phyloP scores from a whole-genome alignment of 2,888 invertebrate species.

The Ectemnius cavifrons region DNA sequence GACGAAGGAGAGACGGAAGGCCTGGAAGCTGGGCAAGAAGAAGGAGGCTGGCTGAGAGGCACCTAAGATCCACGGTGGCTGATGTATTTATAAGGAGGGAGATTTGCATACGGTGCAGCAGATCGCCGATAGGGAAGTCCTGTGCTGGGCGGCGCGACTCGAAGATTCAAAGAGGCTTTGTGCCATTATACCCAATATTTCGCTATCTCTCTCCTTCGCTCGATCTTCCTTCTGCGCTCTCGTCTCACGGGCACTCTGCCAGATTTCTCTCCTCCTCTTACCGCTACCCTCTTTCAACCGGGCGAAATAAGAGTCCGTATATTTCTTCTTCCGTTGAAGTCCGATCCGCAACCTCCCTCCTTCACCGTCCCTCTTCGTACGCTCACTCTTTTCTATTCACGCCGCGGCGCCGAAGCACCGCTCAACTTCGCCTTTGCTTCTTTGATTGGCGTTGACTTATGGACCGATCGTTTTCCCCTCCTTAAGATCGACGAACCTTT shows the following conservation, averaged over 20 bases:
- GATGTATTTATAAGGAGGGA: conserved; percentile 78
- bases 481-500: conserved; percentile 59
- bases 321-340: conserved; percentile 37
- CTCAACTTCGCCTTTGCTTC: conserved; percentile 34
- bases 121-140: conserved; percentile 69
- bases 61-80: conserved; percentile 74
- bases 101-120: conserved; percentile 77
- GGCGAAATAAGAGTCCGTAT: conserved; percentile 53
- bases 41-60: conserved; percentile 58
- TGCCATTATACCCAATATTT: conserved; percentile 68
- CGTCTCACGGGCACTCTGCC: conserved; percentile 43
- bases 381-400: conserved; percentile 21
- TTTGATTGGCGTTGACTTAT: conserved; percentile 72
- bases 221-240: conserved; percentile 34
- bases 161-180: conserved; percentile 76
- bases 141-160: conserved; percentile 66
- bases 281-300: conserved; percentile 37
- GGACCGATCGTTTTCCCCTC: conserved; percentile 67
- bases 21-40: conserved; percentile 27
- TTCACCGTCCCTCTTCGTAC: conserved; percentile 8
- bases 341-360: conserved; percentile 28
- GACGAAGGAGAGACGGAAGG: conserved; percentile 31
- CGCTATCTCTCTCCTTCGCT: conserved; percentile 30
- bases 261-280: conserved; percentile 4
- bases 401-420: conserved; percentile 21